Evolutionary conservation across 1,140 invertebrate genomes (phyloP).

Genomic region (Phthorimaea operculella): DNA sequence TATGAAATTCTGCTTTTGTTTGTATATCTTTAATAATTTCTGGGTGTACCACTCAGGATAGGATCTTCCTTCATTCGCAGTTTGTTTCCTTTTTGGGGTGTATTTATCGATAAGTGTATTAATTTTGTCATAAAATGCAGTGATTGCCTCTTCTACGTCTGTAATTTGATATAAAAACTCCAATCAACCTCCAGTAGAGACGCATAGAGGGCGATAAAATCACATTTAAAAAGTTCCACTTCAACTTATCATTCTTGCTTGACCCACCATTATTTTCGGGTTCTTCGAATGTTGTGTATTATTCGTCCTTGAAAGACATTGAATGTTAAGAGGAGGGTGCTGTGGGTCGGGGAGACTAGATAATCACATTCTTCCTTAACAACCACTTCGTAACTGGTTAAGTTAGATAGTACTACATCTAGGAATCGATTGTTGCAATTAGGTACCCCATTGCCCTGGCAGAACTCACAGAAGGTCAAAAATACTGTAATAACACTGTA

Average conservation of each 20-base stretch:
- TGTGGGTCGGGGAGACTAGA: background rate
- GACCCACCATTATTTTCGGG: background rate
- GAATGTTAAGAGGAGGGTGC: background rate
- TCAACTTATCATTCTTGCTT: background rate
- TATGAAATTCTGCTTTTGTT: background rate
- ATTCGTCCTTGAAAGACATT: background rate
- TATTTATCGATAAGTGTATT: background rate
- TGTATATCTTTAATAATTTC: background rate
- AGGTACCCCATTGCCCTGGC: background rate
- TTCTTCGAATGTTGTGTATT: background rate
- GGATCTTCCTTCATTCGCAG: background rate
- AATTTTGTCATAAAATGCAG: background rate
- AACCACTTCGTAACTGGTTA: background rate
- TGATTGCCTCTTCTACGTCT: background rate
- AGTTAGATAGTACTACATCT: background rate
- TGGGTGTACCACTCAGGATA: background rate
- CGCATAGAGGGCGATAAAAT: background rate
- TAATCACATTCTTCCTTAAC: background rate
- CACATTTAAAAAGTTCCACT: conserved; percentile 1
- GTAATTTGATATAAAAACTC: background rate
- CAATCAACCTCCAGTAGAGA: background rate
- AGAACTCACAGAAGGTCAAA: background rate
- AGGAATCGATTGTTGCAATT: background rate
- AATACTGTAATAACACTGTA: conserved; percentile 3
- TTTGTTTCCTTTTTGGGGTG: background rate